Conservation (phyloP, 2,888 invertebrate genomes). For the Drosophila limbata region DNA sequence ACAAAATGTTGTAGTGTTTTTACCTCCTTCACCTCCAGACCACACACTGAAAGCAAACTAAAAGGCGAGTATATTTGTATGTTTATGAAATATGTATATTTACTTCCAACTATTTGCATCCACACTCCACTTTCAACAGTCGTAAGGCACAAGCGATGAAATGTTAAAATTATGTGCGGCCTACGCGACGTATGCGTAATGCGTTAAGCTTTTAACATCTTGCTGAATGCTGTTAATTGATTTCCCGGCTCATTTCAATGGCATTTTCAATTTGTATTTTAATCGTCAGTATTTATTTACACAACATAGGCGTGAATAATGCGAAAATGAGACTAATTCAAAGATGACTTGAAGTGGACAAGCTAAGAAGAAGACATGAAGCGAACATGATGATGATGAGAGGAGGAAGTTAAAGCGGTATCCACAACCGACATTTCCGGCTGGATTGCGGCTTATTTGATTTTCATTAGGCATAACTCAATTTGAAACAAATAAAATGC, state of each 20-base stretch:
- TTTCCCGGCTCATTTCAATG: conserved; percentile 35
- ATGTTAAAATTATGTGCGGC: conserved; percentile 27
- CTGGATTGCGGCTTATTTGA: conserved; percentile 81
- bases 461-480: conserved; percentile 83
- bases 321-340: conserved; percentile 41
- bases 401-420: conserved; percentile 1
- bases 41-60: conserved; percentile 15
- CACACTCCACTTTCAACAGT: conserved; percentile 28
- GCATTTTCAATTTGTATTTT: conserved; percentile 37
- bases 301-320: conserved; percentile 54
- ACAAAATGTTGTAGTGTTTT: conserved; percentile 56
- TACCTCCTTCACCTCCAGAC: conserved; percentile 18
- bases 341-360: conserved; percentile 34
- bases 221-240: conserved; percentile 56
- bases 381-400: not conserved
- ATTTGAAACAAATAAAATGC: conserved; percentile 81
- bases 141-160: conserved; percentile 23
- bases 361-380: conserved; percentile 7
- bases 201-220: conserved; percentile 10
- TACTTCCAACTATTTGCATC: conserved; percentile 39
- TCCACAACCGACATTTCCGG: conserved; percentile 64
- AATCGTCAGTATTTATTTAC: conserved; percentile 52
- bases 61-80: conserved; percentile 24
- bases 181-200: conserved; percentile 31
- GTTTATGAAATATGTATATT: conserved; percentile 53